Percentiles rank a stretch among this genome's conserved stretches.
Conservation (phyloP, 2,888 invertebrate species). For the Galerucella calmariensis region DNA sequence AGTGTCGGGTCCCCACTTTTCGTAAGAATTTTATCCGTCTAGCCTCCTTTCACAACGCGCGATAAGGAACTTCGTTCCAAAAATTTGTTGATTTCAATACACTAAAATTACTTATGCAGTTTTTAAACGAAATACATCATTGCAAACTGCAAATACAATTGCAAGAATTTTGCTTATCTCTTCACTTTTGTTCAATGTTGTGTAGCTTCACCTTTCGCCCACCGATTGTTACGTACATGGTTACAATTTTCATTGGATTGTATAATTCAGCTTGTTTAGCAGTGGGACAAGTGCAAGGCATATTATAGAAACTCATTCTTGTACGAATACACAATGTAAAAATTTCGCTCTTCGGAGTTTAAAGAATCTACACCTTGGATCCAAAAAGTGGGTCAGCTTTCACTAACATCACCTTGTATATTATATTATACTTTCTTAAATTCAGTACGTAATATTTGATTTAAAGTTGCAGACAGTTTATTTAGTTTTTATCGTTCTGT, state of each 20-base stretch:
- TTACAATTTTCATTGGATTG: not conserved
- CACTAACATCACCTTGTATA: constrained; percentile 36
- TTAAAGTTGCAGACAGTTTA: constrained; percentile 9
- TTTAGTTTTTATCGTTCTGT: constrained; percentile 9
- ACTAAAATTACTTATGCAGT: no score
- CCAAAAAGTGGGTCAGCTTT: constrained; percentile 40
- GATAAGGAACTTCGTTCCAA: no score
- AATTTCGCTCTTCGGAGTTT: not conserved
- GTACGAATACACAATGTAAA: not conserved
- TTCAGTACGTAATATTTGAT: constrained; percentile 9
- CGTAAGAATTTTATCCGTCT: no score
- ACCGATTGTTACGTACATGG: not conserved
- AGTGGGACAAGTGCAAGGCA: not conserved
- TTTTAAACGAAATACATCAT: no score
- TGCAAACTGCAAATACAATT: no score
- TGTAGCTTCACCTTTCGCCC: not conserved
- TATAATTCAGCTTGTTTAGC: not conserved
- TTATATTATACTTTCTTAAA: constrained; percentile 30
- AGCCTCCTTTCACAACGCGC: no score
- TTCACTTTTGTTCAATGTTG: no score
- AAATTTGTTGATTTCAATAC: no score
- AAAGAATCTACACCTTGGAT: constrained; percentile 2
- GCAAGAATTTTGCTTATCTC: no score
- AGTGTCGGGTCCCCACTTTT: no score
- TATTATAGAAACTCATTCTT: not conserved